Conservation (phyloP, 1,140 invertebrate species). For the Tenebrio molitor region DNA sequence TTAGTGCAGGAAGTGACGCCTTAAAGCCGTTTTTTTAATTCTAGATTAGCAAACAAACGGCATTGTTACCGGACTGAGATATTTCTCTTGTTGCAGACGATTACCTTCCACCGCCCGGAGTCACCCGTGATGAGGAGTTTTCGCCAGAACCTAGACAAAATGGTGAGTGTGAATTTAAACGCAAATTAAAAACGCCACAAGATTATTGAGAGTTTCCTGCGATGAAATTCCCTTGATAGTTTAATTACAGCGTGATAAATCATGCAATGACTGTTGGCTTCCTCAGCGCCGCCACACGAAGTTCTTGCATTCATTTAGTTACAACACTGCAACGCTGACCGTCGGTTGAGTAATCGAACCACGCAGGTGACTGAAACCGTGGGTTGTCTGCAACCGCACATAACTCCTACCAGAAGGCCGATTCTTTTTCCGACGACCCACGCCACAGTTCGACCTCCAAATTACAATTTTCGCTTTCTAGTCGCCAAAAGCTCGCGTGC, state of each 20-base stretch:
- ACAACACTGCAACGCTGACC: conserved; percentile 23
- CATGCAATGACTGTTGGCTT: conserved; percentile 14
- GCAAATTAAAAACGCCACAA: conserved; percentile 19
- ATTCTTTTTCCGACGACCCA: conserved; percentile 5
- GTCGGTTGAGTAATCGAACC: conserved; percentile 15
- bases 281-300: conserved; percentile 1
- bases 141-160: conserved; percentile 23
- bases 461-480: conserved; percentile 29
- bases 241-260: conserved; percentile 32
- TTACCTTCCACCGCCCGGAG: background rate
- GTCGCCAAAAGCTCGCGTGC: conserved; percentile 7
- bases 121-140: background rate
- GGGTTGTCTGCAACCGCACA: conserved; percentile 16
- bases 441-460: conserved; percentile 11
- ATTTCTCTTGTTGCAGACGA: conserved; percentile 16
- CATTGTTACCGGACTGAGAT: background rate
- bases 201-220: conserved; percentile 35
- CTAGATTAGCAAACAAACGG: too few species aligned
- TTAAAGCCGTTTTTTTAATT: too few species aligned
- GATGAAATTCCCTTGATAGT: conserved; percentile 32
- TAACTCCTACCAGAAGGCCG: conserved; percentile 27
- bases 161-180: background rate
- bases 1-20: conserved; percentile 26
- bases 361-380: conserved; percentile 3
- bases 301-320: conserved; percentile 20